Evolutionary conservation across 2,888 invertebrate genomes (phyloP), one percentile per base, ranked within the genome.

Genomic region (Argyra leucocephala): DNA sequence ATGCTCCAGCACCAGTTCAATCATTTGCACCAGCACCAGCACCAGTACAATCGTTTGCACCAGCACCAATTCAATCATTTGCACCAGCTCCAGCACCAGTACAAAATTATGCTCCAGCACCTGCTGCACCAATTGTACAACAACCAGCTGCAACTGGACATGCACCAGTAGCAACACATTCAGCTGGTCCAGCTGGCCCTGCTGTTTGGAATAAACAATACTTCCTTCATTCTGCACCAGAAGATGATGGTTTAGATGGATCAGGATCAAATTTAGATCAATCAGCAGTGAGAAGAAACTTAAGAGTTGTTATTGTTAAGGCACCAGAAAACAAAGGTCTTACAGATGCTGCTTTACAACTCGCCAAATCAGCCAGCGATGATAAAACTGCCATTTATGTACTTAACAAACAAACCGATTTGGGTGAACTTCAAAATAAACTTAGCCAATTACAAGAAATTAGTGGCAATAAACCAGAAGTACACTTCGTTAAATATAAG

Each of bases 301-400:
- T 76, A 48, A 74, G 74, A 22, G 74, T 76, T 61, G 69, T 76
- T 61, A 77, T 78, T 72, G 77, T 77, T 61, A 78, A 76, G 72
- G 76, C 76, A 57, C 76, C 74, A 65, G 75, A 75, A 68, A 75
- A 74, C 71, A 73, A 72, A 66, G 76, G 70, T 1, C 59, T 75
- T 31, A 71, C 71, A 22, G 71, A 76, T 68, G 76, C 75, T 61
- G 76, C 75, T 22, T 67, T 75, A 63, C 73, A 75, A 68, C 71
- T 73, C 64, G 70, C 73, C 63, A 73, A 76, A 65, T 75, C 76
- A 67, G 76, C 75, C 65, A 74, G 73, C 36, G 73, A 76, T 65
- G 75, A 77, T 23, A 75, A 75, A 69, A 77, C 77, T 7, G 75
- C 75, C 66, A 76, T 77, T 65, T 77, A 77, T 69, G 76, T 78